Evolutionary conservation across 1,140 invertebrate genomes (phyloP).

Genomic region (Nylanderia fulva): DNA sequence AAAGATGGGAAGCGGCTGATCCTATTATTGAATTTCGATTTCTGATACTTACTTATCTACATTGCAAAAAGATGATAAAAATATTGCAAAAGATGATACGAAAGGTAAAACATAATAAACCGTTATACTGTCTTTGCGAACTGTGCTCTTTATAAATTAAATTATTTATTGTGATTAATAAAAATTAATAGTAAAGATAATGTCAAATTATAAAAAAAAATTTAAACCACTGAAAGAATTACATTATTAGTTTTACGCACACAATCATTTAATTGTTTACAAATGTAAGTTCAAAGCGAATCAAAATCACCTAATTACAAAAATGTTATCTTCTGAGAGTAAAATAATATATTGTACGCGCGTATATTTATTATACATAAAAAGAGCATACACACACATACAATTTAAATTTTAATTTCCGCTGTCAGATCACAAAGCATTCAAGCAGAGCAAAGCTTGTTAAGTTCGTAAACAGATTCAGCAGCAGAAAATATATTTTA

Average conservation of each 20-base stretch:
- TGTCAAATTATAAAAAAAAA: not conserved
- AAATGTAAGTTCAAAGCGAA: not conserved
- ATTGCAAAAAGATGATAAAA: not conserved
- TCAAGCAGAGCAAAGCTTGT: slow-evolving; percentile 8
- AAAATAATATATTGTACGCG: slow-evolving; percentile 34
- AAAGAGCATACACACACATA: not conserved
- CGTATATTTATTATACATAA: slow-evolving; percentile 36
- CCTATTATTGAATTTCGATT: not conserved
- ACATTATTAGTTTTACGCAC: not conserved
- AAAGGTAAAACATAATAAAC: not conserved
- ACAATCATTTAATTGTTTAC: not conserved
- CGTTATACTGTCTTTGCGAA: not conserved
- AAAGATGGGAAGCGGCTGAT: not conserved
- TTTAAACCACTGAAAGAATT: not conserved
- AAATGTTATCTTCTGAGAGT: slow-evolving; percentile 19
- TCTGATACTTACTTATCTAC: not conserved
- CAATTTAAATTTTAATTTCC: slow-evolving; percentile 54
- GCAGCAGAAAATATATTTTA: slow-evolving; percentile 44
- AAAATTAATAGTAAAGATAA: too few relatives aligned
- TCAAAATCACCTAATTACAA: slow-evolving; percentile 11
- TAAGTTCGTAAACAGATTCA: slow-evolving; percentile 21
- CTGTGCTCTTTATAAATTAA: not conserved
- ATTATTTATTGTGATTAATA: slow-evolving; percentile 2
- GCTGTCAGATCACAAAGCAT: slow-evolving; percentile 45
- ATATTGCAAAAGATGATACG: not conserved